phyloP scores from a whole-genome alignment of 2,113 vertebrate species.

The Motacilla tschutschensis region DNA sequence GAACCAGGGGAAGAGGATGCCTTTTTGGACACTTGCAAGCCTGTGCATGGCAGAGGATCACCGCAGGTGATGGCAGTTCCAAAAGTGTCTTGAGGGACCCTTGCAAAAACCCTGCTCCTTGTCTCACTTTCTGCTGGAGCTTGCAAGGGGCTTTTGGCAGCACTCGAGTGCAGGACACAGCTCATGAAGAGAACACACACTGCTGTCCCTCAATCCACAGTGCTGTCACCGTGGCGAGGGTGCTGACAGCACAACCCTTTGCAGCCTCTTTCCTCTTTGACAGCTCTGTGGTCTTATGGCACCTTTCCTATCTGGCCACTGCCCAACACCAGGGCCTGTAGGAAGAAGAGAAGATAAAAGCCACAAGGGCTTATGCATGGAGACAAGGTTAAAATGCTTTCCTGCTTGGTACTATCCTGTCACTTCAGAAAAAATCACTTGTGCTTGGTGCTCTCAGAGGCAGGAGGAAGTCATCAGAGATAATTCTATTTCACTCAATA shows the following conservation, averaged over 20 bases:
- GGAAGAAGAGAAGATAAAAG: neutral
- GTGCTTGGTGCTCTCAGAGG: neutral
- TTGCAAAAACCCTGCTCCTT: neutral
- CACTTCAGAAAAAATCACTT: neutral
- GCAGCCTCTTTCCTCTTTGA: neutral
- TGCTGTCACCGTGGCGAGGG: fast-evolving
- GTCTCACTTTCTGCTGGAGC: neutral
- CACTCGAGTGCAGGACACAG: neutral
- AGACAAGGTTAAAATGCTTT: neutral
- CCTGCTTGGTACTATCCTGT: neutral
- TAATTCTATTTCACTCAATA: neutral
- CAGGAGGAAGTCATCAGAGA: neutral
- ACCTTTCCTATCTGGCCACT: neutral
- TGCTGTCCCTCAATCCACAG: neutral
- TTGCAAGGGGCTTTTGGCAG: neutral
- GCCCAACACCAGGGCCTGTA: fast-evolving
- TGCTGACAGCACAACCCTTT: neutral
- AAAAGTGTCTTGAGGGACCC: neutral
- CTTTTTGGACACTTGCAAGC: neutral
- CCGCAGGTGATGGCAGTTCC: neutral
- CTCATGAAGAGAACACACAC: neutral
- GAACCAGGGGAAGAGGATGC: neutral
- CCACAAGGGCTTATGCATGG: neutral
- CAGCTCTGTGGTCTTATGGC: fast-evolving
- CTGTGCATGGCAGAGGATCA: neutral